These are phyloP conservation scores for Trichopoda pennipes DNA, from an alignment of 2,888 invertebrate genomes.

Conservation along the genomic window DNA sequence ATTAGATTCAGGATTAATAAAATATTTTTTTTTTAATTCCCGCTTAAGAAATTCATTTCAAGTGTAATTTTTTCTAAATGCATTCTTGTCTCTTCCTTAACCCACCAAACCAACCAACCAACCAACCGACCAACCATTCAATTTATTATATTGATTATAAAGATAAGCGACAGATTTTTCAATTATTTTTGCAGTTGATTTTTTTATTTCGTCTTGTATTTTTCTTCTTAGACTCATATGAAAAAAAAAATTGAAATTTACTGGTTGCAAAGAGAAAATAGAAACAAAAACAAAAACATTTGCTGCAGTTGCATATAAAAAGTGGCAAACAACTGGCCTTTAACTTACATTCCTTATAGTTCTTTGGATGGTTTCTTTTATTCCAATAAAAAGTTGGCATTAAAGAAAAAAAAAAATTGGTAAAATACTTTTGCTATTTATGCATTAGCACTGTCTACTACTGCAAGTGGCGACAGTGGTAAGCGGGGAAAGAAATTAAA, in stretches of 20 bases:
- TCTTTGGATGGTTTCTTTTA: constrained; percentile 29
- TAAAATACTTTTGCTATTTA: constrained; percentile 18
- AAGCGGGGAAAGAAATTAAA: background rate
- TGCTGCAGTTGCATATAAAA: constrained; percentile 48
- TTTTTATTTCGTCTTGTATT: constrained; percentile 1
- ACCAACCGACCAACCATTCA: constrained; percentile 58
- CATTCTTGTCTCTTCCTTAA: constrained; percentile 22
- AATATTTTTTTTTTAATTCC: background rate
- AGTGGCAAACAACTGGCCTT: constrained; percentile 66
- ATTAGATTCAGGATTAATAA: background rate
- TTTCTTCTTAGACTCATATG: constrained; percentile 20
- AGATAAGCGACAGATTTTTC: constrained; percentile 69
- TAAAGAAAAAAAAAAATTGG: background rate
- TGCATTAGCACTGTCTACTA: constrained; percentile 39
- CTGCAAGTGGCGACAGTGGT: constrained; percentile 53
- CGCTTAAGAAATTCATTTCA: constrained; percentile 40
- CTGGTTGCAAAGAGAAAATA: constrained; percentile 38
- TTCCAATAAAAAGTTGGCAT: constrained; percentile 19
- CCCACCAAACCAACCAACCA: constrained; percentile 56
- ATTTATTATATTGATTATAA: constrained; percentile 68
- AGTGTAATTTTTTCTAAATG: constrained; percentile 30
- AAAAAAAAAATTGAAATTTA: constrained; percentile 50
- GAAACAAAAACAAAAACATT: constrained; percentile 4
- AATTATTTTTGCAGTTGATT: constrained; percentile 60
- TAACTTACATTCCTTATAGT: constrained; percentile 60